These are phyloP conservation scores for Melieria omissa DNA, from an alignment of 2,888 invertebrate species.

Conservation along the genomic window DNA sequence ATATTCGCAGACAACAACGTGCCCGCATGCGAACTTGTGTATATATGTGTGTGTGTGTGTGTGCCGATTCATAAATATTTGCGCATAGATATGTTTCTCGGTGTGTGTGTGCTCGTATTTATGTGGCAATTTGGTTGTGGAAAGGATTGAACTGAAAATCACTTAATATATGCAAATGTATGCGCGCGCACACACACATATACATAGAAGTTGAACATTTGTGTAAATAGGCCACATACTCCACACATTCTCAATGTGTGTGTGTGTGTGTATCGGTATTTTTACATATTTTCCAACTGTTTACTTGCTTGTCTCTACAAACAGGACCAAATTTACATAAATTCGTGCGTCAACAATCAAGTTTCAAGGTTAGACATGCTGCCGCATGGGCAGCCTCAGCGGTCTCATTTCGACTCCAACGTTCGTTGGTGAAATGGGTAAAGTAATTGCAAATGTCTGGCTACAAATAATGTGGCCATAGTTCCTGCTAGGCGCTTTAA, in stretches of 20 bases:
- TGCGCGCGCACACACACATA: conserved; percentile 37
- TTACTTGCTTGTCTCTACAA: neutral
- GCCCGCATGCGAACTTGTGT: neutral
- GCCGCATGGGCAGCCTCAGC: too few relatives aligned
- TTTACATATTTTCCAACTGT: conserved; percentile 6
- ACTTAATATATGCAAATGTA: conserved; percentile 27
- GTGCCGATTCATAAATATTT: neutral
- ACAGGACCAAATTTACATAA: conserved; percentile 19
- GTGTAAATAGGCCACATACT: neutral
- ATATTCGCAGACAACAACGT: conserved; percentile 5
- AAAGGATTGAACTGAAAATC: conserved; percentile 45
- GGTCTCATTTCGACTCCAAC: too few relatives aligned
- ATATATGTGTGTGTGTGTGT: conserved; percentile 9
- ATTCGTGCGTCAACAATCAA: conserved; percentile 27
- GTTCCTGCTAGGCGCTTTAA: too few relatives aligned
- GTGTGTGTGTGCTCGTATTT: conserved; percentile 22
- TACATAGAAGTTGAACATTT: too few relatives aligned
- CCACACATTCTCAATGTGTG: neutral
- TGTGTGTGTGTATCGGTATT: neutral
- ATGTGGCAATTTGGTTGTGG: conserved; percentile 37
- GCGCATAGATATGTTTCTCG: conserved; percentile 6
- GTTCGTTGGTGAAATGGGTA: too few relatives aligned
- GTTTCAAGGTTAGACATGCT: neutral
- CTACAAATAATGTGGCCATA: too few relatives aligned
- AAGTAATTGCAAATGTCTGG: too few relatives aligned